phyloP scores from a whole-genome alignment of 2,113 vertebrate genomes.

The Pomatostomus ruficeps region DNA sequence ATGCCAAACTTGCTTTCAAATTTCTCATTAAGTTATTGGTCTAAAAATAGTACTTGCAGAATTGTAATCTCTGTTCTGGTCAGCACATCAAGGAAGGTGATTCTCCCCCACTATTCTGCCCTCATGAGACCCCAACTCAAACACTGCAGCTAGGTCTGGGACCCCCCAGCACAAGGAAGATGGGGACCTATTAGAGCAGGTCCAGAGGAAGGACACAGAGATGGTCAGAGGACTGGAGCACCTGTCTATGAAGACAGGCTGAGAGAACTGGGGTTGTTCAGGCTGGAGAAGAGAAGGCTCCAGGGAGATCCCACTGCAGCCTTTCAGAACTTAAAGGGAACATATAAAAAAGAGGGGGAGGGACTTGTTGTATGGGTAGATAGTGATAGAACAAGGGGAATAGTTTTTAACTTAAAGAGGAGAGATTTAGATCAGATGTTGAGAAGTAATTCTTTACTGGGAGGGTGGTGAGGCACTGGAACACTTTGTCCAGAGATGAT shows the following conservation, averaged over 20 bases:
- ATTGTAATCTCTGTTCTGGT: not conserved
- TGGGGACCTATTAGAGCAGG: accelerated
- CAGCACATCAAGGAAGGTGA: not conserved
- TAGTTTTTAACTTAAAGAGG: not conserved
- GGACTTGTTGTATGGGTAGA: not conserved
- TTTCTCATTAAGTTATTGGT: not conserved
- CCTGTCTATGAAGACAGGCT: not conserved
- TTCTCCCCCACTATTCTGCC: not conserved
- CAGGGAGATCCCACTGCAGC: not conserved
- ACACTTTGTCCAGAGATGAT: not conserved
- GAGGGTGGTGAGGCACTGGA: not conserved
- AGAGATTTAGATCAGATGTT: not conserved
- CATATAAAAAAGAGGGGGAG: not conserved
- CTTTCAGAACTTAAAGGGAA: not conserved
- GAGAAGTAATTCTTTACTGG: not conserved
- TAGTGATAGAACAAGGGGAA: not conserved
- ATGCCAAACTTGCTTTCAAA: not conserved
- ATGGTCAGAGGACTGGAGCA: not conserved
- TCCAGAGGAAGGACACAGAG: not conserved
- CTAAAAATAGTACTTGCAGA: not conserved
- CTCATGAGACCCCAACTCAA: not conserved
- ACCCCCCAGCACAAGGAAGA: not conserved
- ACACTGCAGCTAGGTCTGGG: not conserved
- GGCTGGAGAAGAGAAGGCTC: not conserved
- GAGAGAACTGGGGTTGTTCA: not conserved